phyloP scores from a whole-genome alignment of 2,888 invertebrate genomes.

The Brachyptera putata region DNA sequence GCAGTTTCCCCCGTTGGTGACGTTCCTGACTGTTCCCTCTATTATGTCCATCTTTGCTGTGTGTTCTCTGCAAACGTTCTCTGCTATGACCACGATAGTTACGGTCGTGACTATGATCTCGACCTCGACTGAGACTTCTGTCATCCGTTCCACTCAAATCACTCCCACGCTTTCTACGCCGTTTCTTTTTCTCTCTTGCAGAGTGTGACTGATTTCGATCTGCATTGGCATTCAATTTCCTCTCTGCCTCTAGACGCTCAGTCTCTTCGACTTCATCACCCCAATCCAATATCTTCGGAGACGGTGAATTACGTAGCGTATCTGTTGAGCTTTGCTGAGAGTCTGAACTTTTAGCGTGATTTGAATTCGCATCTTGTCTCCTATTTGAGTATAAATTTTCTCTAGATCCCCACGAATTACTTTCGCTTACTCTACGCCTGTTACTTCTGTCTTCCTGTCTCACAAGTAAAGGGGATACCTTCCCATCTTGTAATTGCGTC shows the following conservation, averaged over 20 bases:
- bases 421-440: background rate
- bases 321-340: background rate
- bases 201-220: constrained; percentile 11
- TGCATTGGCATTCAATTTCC: constrained; percentile 42
- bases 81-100: constrained; percentile 40
- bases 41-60: constrained; percentile 23
- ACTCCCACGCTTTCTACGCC: constrained; percentile 30
- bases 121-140: constrained; percentile 21
- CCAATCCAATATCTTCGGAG: constrained; percentile 48
- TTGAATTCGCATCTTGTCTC: no score
- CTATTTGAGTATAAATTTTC: background rate
- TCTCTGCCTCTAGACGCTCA: constrained; percentile 49
- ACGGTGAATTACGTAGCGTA: constrained; percentile 20
- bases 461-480: background rate
- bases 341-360: background rate
- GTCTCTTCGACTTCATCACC: constrained; percentile 57
- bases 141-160: constrained; percentile 7
- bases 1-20: constrained; percentile 17
- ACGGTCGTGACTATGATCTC: constrained; percentile 48
- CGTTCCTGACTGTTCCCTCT: constrained; percentile 21
- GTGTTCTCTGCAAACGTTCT: constrained; percentile 39
- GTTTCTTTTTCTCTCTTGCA: constrained; percentile 37
- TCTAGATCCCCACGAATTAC: constrained; percentile 14
- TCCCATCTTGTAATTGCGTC: background rate
- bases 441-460: background rate